A percentile compares a stretch with the other conserved stretches of the same genome.
These are phyloP conservation scores for Festucalex cinctus DNA, from an alignment of 2,113 vertebrate genomes.

Conservation along the genomic window DNA sequence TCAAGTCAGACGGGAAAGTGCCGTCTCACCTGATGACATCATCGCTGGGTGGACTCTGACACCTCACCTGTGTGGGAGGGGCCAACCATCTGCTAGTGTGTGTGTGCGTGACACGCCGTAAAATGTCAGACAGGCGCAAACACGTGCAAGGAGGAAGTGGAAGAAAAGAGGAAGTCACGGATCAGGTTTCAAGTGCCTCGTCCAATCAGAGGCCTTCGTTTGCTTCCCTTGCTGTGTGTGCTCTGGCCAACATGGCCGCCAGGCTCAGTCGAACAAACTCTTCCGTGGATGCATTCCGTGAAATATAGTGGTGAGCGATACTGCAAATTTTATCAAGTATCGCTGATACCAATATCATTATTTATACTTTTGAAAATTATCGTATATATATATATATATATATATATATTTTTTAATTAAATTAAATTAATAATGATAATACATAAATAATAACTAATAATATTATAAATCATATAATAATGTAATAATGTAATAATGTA, in stretches of 20 bases:
- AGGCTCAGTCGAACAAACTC: neutral
- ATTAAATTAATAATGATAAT: no score
- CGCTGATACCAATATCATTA: no score
- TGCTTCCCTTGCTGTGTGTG: neutral
- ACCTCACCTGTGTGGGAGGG: slow-evolving; percentile 5
- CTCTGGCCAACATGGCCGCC: neutral
- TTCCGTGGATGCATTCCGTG: no score
- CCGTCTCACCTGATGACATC: slow-evolving; percentile 36
- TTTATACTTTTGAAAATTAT: no score
- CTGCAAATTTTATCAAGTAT: no score
- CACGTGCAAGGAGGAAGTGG: neutral
- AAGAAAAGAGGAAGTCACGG: slow-evolving; percentile 1
- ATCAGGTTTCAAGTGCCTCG: neutral
- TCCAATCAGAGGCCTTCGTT: neutral
- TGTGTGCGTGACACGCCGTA: neutral
- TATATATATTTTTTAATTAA: no score
- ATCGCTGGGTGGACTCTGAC: slow-evolving; percentile 44
- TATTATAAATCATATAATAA: no score
- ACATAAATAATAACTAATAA: no score
- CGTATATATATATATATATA: no score
- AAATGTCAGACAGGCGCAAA: neutral
- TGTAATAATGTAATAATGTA: no score
- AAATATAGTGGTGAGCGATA: no score
- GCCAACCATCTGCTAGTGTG: neutral
- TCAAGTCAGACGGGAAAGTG: slow-evolving; percentile 12